A percentile compares a stretch with the other conserved stretches of the same genome.
Evolutionary conservation across 1,140 invertebrate genomes (phyloP).

Genomic region (Drosophila bocki): DNA sequence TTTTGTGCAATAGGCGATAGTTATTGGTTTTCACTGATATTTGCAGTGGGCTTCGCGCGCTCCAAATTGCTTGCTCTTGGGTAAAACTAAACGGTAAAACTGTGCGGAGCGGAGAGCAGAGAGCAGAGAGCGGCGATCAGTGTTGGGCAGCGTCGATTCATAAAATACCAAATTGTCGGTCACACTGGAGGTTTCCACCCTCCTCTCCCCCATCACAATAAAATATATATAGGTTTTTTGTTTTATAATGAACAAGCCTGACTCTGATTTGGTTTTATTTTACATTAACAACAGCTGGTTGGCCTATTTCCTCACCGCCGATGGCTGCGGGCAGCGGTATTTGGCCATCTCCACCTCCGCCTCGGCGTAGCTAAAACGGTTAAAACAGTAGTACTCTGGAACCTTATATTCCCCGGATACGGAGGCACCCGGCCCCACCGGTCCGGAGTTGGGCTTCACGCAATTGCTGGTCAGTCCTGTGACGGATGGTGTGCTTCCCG

Average conservation of each 20-base stretch:
- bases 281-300: slow-evolving; percentile 20
- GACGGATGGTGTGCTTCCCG: slow-evolving; percentile 80
- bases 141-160: slow-evolving; percentile 17
- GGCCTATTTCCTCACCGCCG: slow-evolving; percentile 68
- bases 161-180: slow-evolving; percentile 3
- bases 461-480: slow-evolving; percentile 88
- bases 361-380: slow-evolving; percentile 91
- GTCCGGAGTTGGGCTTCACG: slow-evolving; percentile 86
- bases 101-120: slow-evolving; percentile 52
- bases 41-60: slow-evolving; percentile 33
- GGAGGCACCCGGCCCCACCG: slow-evolving; percentile 90
- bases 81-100: slow-evolving; percentile 37
- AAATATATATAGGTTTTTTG: slow-evolving; percentile 19
- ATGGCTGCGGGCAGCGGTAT: slow-evolving; percentile 90
- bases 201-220: neutral
- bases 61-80: slow-evolving; percentile 58
- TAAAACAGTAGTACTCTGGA: slow-evolving; percentile 94
- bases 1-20: neutral
- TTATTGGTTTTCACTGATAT: slow-evolving; percentile 5
- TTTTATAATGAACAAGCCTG: slow-evolving; percentile 31
- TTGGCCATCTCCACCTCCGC: slow-evolving; percentile 94
- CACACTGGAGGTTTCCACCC: slow-evolving; percentile 3
- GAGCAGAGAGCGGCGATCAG: slow-evolving; percentile 42
- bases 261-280: slow-evolving; percentile 41
- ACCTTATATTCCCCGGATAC: slow-evolving; percentile 92